Percentiles rank a stretch among this genome's conserved stretches.
phyloP scores from a whole-genome alignment of 2,888 invertebrate species.

The Spilarctia lutea region DNA sequence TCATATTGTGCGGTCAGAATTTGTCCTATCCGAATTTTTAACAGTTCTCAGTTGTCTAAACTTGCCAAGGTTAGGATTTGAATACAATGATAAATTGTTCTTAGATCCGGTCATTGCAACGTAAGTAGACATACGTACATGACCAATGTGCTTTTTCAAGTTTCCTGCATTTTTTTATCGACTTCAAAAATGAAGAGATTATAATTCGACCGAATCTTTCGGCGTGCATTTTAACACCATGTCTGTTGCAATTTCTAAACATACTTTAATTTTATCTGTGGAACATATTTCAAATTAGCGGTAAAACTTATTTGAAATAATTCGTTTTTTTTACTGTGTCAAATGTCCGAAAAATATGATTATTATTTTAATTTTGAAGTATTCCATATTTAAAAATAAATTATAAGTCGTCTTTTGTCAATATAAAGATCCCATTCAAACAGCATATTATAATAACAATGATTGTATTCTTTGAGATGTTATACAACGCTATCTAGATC shows the following conservation, averaged over 20 bases:
- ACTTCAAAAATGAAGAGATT: not conserved
- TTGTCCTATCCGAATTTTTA: not conserved
- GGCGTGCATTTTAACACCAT: not conserved
- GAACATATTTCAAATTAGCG: too few relatives aligned
- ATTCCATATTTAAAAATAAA: too few relatives aligned
- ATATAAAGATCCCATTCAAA: not conserved
- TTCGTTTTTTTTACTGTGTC: too few relatives aligned
- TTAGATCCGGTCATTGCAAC: not conserved
- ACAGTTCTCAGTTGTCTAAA: not conserved
- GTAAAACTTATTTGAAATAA: too few relatives aligned
- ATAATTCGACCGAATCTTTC: not conserved
- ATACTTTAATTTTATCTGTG: too few relatives aligned
- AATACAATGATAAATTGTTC: conserved; percentile 1
- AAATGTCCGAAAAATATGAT: too few relatives aligned
- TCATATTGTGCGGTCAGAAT: not conserved
- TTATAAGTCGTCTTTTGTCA: not conserved
- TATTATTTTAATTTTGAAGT: too few relatives aligned
- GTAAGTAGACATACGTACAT: not conserved
- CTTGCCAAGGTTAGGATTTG: not conserved
- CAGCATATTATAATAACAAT: not conserved
- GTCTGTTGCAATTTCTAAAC: too few relatives aligned
- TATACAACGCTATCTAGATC: not conserved
- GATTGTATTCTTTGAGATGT: not conserved
- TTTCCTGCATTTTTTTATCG: not conserved
- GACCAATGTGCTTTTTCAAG: not conserved